These are phyloP conservation scores for Scomber colias DNA, from an alignment of 2,113 vertebrate genomes.

Conservation along the genomic window DNA sequence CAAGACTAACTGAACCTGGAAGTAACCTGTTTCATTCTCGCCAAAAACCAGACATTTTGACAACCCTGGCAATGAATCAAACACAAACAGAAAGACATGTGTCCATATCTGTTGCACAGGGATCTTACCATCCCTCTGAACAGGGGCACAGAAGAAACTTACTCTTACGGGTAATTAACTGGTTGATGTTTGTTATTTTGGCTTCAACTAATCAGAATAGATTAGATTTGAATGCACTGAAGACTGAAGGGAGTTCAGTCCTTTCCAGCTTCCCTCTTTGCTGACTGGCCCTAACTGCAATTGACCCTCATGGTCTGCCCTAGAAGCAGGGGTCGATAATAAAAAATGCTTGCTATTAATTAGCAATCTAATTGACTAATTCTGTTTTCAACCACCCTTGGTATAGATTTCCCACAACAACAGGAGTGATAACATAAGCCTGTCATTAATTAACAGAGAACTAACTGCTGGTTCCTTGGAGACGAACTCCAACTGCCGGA, in stretches of 20 bases:
- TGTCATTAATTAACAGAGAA: constrained; percentile 65
- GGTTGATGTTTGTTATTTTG: constrained; percentile 58
- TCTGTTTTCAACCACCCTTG: constrained; percentile 72
- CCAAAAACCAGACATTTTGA: constrained; percentile 8
- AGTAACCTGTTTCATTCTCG: constrained; percentile 18
- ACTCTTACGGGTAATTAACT: constrained; percentile 47
- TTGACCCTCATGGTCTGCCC: constrained; percentile 38
- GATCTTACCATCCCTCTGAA: not conserved
- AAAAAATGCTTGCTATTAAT: constrained; percentile 73
- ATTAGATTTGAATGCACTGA: constrained; percentile 62
- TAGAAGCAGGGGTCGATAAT: constrained; percentile 59
- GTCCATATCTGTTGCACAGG: not conserved
- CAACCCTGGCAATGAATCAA: constrained; percentile 12
- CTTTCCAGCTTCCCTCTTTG: constrained; percentile 22
- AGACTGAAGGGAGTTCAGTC: constrained; percentile 24
- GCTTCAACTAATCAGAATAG: constrained; percentile 53
- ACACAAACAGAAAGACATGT: not conserved
- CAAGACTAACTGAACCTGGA: constrained; percentile 38
- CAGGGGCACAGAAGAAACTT: not conserved
- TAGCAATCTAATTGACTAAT: constrained; percentile 74
- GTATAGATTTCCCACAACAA: constrained; percentile 69
- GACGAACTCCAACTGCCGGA: constrained; percentile 37
- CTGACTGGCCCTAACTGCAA: constrained; percentile 52
- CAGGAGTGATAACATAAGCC: constrained; percentile 69
- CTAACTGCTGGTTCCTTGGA: constrained; percentile 45